These are phyloP conservation scores for Drosophila varians DNA, from an alignment of 1,140 invertebrate genomes.

Conservation along the genomic window DNA sequence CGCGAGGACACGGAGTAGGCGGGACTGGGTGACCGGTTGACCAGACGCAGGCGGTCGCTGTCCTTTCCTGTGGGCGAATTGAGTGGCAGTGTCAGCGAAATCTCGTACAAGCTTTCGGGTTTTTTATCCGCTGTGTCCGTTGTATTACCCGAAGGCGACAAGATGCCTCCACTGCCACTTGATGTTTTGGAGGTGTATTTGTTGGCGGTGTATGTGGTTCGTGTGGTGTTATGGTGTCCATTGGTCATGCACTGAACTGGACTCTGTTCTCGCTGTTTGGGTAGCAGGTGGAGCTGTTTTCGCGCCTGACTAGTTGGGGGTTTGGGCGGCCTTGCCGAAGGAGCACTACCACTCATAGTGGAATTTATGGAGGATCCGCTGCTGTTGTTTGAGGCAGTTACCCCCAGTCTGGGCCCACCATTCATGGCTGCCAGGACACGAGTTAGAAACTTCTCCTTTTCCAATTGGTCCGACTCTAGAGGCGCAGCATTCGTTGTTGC, in stretches of 20 bases:
- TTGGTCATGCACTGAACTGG: constrained; percentile 54
- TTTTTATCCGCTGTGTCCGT: constrained; percentile 10
- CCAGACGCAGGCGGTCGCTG: constrained; percentile 54
- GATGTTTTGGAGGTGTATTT: constrained; percentile 32
- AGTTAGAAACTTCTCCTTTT: constrained; percentile 66
- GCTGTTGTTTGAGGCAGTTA: constrained; percentile 51
- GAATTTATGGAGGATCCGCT: constrained; percentile 61
- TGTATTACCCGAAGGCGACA: constrained; percentile 62
- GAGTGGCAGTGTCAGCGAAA: constrained; percentile 75
- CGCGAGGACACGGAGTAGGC: constrained; percentile 64
- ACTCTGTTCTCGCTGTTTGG: constrained; percentile 75
- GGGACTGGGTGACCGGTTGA: constrained; percentile 77
- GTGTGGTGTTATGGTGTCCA: constrained; percentile 41
- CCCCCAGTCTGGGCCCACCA: constrained; percentile 33
- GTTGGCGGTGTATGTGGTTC: constrained; percentile 14
- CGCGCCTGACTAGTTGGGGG: constrained; percentile 64
- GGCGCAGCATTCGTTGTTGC: constrained; percentile 15
- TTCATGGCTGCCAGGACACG: constrained; percentile 75
- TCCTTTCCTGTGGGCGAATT: constrained; percentile 48
- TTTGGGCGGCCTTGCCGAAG: constrained; percentile 49
- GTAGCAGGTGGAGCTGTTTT: constrained; percentile 66
- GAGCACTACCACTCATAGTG: constrained; percentile 33
- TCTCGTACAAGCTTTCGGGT: constrained; percentile 65
- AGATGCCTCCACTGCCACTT: constrained; percentile 35
- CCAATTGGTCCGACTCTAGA: constrained; percentile 46